Evolutionary conservation across 2,888 invertebrate species (phyloP), one percentile per base, ranked within the genome.

Genomic region (Lasioglossum malachurum): DNA sequence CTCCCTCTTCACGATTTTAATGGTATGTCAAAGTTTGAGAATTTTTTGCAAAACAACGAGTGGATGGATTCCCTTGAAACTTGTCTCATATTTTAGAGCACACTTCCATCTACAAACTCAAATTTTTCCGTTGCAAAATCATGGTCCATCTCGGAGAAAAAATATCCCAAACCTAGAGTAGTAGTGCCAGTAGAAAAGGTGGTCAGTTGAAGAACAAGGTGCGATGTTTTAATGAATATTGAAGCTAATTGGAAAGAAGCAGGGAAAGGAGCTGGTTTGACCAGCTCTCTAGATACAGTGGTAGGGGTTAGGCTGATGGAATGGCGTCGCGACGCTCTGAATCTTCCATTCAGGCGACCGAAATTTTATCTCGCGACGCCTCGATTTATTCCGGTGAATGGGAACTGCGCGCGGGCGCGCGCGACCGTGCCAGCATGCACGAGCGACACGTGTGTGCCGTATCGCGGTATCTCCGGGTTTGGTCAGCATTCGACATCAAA

Each of bases 401-500:
- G 74, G 46, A 67, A 72, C 53, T 23, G 23, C 23, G 53, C 19
- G 0, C 23, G 5, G 35, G 27, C 16, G 27, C 64, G 19, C 67
- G 60, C 60, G 57, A 0, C 7, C 64, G 8, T 19, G 60, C 31
- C 64, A 19, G 41, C 44, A 23, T 53, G 53, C 53, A 53, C 53
- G 53, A 53, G 69, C 46, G 84, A 80, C 77, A 60, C 79, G 27
- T 72, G 84, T 67, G 82, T 57, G 60, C 60, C 57, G 44, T n/a
- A 35, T 67, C 64, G 60, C 16, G 74, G 60, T 87, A 82, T 88
- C 80, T 81, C 72, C 80, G 53, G 35, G 82, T 88, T 88, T 81
- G 86, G 89, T 84, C 77, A 79, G 87, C 83, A 78, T 83, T 86
- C 75, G 80, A 82, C 87, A 84, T 89, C 89, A 88, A 91, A 91